Conservation (phyloP, 2,113 vertebrate genomes). For the Laterallus jamaicensis region DNA sequence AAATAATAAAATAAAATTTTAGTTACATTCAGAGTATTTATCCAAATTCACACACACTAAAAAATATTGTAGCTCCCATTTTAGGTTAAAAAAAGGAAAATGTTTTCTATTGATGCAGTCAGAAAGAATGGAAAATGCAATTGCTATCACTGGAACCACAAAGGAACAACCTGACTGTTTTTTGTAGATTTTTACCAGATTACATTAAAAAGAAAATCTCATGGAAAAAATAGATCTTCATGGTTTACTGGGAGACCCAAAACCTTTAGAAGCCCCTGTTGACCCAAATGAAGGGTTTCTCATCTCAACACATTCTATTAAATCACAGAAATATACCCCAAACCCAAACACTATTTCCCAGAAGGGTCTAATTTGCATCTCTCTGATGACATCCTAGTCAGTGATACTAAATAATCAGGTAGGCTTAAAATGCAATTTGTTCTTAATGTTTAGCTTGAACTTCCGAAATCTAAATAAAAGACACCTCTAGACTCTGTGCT, state of each 20-base stretch:
- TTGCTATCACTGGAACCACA: background rate
- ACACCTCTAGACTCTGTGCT: background rate
- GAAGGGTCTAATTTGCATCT: background rate
- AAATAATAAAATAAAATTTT: constrained; percentile 10
- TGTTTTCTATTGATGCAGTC: background rate
- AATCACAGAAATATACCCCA: background rate
- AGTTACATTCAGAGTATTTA: background rate
- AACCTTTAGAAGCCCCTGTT: background rate
- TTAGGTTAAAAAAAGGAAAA: background rate
- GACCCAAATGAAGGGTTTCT: background rate
- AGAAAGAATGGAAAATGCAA: background rate
- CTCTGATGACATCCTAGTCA: background rate
- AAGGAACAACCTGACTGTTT: background rate
- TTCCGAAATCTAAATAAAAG: constrained; percentile 18
- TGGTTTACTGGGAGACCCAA: background rate
- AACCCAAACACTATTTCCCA: background rate
- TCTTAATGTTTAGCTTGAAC: background rate
- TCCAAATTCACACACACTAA: background rate
- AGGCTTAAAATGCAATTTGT: background rate
- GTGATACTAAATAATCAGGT: background rate
- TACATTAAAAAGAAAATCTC: background rate
- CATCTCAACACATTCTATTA: background rate
- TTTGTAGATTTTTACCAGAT: background rate
- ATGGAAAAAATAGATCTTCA: background rate
- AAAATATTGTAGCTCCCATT: background rate